Evolutionary conservation across 2,888 invertebrate genomes (phyloP).

Genomic region (Parnassius smintheus): DNA sequence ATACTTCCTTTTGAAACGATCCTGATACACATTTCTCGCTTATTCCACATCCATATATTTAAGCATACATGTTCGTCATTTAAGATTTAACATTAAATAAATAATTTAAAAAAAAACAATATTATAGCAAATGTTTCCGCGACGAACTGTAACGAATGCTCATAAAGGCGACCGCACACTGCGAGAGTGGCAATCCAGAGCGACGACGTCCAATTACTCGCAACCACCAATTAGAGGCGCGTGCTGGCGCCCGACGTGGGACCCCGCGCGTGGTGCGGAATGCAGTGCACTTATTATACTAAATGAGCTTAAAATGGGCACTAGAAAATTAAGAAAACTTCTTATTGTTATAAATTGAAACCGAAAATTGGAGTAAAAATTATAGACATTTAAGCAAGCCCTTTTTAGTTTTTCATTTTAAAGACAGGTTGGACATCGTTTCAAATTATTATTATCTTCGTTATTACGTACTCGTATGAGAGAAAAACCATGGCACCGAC

Average conservation of each 20-base stretch:
- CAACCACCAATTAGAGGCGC: slow-evolving; percentile 50
- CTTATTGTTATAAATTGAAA: slow-evolving; percentile 16
- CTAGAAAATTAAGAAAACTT: background rate
- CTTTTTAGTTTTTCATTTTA: no score
- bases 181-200: slow-evolving; percentile 35
- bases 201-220: slow-evolving; percentile 46
- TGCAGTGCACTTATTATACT: slow-evolving; percentile 48
- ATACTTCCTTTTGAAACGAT: no score
- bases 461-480: no score
- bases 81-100: background rate
- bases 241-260: slow-evolving; percentile 47
- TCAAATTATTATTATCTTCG: no score
- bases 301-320: slow-evolving; percentile 24
- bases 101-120: background rate
- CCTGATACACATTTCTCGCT: no score
- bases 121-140: slow-evolving; percentile 1
- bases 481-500: no score
- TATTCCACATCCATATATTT: no score
- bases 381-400: no score
- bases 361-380: no score
- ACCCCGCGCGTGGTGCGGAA: slow-evolving; percentile 48
- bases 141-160: slow-evolving; percentile 11
- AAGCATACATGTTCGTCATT: no score
- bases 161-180: slow-evolving; percentile 35
- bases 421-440: no score